These are phyloP conservation scores for Archocentrus centrarchus DNA, from an alignment of 2,113 vertebrate genomes.

Conservation along the genomic window DNA sequence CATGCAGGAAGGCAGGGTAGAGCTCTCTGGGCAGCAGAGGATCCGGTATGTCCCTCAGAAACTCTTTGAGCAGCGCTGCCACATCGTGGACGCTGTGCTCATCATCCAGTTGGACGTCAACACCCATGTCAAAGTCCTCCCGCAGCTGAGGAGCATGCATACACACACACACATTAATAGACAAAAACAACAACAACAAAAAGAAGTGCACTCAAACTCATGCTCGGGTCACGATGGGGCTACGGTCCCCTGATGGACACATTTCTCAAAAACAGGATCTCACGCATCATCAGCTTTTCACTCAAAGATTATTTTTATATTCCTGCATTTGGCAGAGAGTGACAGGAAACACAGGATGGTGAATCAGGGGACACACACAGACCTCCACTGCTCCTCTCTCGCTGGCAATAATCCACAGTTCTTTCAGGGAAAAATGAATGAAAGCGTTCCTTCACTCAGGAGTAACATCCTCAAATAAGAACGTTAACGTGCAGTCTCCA, in stretches of 20 bases:
- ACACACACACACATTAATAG: neutral
- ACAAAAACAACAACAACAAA: neutral
- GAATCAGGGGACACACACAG: neutral
- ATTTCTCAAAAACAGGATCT: slow-evolving; percentile 62
- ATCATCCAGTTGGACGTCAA: slow-evolving; percentile 85
- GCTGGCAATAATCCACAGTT: neutral
- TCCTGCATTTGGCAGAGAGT: neutral
- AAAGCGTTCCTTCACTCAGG: neutral
- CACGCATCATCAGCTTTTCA: slow-evolving; percentile 40
- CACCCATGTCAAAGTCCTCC: slow-evolving; percentile 77
- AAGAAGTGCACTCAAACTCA: neutral
- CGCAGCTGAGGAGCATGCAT: slow-evolving; percentile 56
- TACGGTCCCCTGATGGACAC: neutral
- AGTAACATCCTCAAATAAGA: too few species aligned
- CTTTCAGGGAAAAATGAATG: neutral
- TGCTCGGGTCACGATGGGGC: neutral
- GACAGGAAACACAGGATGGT: slow-evolving; percentile 12
- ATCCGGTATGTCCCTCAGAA: slow-evolving; percentile 89
- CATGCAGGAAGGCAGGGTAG: slow-evolving; percentile 89
- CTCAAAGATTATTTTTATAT: slow-evolving; percentile 25
- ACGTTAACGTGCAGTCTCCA: too few species aligned
- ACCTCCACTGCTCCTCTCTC: neutral
- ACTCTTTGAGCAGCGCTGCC: slow-evolving; percentile 91
- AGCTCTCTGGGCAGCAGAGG: slow-evolving; percentile 89
- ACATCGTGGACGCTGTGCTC: slow-evolving; percentile 91